Base-by-base conservation (phyloP, 2,888 invertebrate species). In the Parapristionchus giblindavisi region DNA sequence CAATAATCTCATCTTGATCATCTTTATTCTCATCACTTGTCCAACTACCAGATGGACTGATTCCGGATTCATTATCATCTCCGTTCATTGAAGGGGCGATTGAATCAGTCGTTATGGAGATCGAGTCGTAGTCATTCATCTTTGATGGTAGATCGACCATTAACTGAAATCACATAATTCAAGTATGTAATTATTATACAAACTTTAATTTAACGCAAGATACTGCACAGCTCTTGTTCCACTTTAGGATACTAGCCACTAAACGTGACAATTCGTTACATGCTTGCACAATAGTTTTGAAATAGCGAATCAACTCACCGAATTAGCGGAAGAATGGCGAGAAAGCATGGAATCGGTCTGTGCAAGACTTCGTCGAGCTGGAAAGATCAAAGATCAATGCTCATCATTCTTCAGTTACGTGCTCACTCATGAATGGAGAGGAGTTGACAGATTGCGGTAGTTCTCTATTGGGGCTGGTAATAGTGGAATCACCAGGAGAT, bases 371-470 rank as follows among this genome's bases (percentile, higher is more conserved):
- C 63, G 63, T 6, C 63, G 63, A 65, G 63, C 63, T 65, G 43
- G 17, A 65, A 65, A 11, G 11, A 56, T 4, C 24, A 27, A 29
- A 27, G 14, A 29, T 17, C 3, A 27, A 56, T 32, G 17, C 43
- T 8, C 43, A 43, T 14, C 32, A 29, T 32, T 3, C 32, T 11
- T 56, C 56, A 56, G 32, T 56, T 27, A 56, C 56, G 56, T 21
- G 56, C 68, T 68, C 24, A 68, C 68, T n/a, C 24, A 52, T 24
- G 52, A 68, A 68, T 3, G 68, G 68, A 24, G 68, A 68, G 52
- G 51, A 52, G 36, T 68, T 68, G n/a, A 51, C 14, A 48, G 48
- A 48, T 21, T 14, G 11, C 48, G 48, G n/a, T n/a, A n/a, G n/a
- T n/a, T n/a, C n/a, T n/a, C n/a, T n/a, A n/a, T n/a, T n/a, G n/a